Conservation (phyloP, 2,113 vertebrate genomes). For the Urocynchramus pylzowi region DNA sequence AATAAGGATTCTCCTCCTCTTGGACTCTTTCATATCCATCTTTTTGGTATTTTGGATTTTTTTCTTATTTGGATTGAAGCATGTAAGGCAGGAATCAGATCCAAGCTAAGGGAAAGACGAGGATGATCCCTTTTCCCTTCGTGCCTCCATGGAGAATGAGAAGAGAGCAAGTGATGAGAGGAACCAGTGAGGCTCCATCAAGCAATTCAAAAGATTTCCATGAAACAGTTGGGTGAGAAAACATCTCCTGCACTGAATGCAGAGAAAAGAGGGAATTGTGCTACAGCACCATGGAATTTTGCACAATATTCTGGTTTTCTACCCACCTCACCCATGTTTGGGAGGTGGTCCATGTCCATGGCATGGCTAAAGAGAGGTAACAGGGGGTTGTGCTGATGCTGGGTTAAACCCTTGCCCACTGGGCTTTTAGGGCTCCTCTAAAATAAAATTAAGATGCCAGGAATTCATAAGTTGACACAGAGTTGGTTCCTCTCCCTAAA, state of each 20-base stretch:
- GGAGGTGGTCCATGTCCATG: background rate
- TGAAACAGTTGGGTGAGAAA: rapidly evolving
- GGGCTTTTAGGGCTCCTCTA: background rate
- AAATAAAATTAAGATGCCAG: background rate
- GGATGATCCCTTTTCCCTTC: background rate
- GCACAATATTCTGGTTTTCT: background rate
- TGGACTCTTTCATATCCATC: background rate
- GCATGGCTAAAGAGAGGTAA: background rate
- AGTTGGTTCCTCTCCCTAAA: background rate
- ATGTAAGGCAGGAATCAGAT: background rate
- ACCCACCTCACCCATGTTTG: background rate
- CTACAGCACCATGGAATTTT: background rate
- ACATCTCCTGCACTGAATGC: too few species aligned
- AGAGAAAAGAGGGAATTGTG: background rate
- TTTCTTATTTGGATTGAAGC: background rate
- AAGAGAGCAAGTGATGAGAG: background rate
- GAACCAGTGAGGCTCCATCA: background rate
- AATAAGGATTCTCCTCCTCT: background rate
- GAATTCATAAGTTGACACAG: background rate
- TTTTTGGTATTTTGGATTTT: background rate
- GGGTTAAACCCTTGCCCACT: background rate
- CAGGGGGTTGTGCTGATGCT: too few species aligned
- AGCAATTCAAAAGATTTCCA: background rate
- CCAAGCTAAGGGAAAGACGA: background rate
- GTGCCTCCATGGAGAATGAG: background rate